These are phyloP conservation scores for Menura novaehollandiae DNA, from an alignment of 2,113 vertebrate species.

Conservation along the genomic window DNA sequence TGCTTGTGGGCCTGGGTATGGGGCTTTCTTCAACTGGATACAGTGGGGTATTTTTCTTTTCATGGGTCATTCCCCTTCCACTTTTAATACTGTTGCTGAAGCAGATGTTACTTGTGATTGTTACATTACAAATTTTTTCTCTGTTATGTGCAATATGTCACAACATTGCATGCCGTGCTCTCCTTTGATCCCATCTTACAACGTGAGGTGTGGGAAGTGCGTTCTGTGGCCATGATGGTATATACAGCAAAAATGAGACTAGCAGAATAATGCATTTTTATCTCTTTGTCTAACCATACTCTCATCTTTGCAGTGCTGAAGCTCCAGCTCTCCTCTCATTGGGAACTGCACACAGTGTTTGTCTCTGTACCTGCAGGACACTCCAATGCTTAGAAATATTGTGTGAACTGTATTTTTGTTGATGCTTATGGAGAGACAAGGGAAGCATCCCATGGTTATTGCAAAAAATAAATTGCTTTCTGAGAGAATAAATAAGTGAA, in stretches of 20 bases:
- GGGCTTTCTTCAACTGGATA: background rate
- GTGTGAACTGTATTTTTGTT: background rate
- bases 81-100: background rate
- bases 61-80: background rate
- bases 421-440: background rate
- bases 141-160: background rate
- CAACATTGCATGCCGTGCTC: background rate
- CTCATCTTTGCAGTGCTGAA: background rate
- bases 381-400: background rate
- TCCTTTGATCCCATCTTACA: background rate
- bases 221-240: background rate
- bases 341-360: background rate
- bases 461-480: background rate
- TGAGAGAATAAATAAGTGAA: background rate
- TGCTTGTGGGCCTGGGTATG: background rate
- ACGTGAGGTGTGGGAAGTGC: background rate
- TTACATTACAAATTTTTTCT: background rate
- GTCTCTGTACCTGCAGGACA: background rate
- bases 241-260: background rate
- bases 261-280: background rate
- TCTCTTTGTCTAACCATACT: background rate
- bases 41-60: background rate
- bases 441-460: background rate
- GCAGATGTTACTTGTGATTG: background rate
- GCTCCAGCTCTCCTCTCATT: background rate